Evolutionary conservation across 2,113 vertebrate species (phyloP), one percentile per base, ranked within the genome.

Genomic region (Sialia sialis): DNA sequence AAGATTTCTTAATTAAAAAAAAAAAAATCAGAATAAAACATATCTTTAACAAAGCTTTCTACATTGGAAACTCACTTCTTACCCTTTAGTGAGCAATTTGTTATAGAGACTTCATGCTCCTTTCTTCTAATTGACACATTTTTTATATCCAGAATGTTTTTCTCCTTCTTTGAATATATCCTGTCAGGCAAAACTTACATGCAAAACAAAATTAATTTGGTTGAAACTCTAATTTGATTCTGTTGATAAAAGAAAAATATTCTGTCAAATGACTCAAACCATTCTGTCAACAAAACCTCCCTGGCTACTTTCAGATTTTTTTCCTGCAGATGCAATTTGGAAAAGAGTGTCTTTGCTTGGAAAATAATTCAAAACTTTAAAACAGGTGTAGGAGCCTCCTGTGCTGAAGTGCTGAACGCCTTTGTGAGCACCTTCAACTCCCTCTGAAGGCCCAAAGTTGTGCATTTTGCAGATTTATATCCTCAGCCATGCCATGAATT

Each of bases 141-240:
- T 92, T 75, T 92, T 94, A 55, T 29, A 89, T 34, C 19, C 10
- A 75, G 13, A 89, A 10, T 84, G 49, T 41, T 95, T 43, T 94
- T 89, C 34, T 74, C 54, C 54, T 92, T 81, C 76, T 95, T 95
- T 89, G 68, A 93, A 81, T 87, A 43, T 30, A 81, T 90, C 19
- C 38, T 93, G 77, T 94, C 93, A 97, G 34, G 29, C 39, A 43
- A n/a, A 29, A 92, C 83, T 84, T 86, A 13, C 15, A 82, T 69
- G 62, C 25, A 74, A 90, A 94, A 73, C 38, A 92, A 89, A 92
- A 84, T 66, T 91, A 88, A 90, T 93, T 94, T 86, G 55, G 48
- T 25, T 93, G 73, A 93, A 90, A 80, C 48, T 34, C 64, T 81
- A 79, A 95, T 90, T 96, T 96, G 48, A 88, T 89, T 95, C 75